Percentiles rank a stretch among this genome's conserved stretches.
Conservation (phyloP, 2,888 invertebrate species). For the Altica lythri region DNA sequence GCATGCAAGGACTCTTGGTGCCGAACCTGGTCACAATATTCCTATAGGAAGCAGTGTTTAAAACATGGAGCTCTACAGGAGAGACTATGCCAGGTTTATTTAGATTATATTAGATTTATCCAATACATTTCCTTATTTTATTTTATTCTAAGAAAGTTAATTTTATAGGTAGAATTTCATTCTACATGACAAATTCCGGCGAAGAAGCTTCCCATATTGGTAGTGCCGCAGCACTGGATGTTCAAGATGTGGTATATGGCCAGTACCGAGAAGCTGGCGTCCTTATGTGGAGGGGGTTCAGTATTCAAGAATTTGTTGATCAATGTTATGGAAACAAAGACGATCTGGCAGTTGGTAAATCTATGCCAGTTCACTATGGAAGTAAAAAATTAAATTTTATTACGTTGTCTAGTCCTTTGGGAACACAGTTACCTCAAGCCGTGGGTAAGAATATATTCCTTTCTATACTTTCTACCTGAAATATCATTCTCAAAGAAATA, state of each 20-base stretch:
- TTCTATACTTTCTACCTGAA: too few species aligned
- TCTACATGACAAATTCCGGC: constrained; percentile 99
- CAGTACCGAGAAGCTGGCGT: constrained; percentile 97
- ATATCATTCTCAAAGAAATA: too few species aligned
- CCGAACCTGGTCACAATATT: too few species aligned
- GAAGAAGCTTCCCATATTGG: constrained; percentile 93
- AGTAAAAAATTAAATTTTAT: constrained; percentile 82
- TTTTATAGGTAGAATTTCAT: constrained; percentile 76
- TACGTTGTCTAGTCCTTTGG: constrained; percentile 92
- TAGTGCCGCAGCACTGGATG: constrained; percentile 91
- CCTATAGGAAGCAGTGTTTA: too few species aligned
- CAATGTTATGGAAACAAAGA: constrained; percentile 95
- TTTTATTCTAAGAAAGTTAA: not conserved
- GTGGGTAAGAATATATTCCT: constrained; percentile 55
- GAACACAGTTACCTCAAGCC: constrained; percentile 96
- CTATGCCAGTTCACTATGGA: constrained; percentile 99
- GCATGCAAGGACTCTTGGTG: too few species aligned
- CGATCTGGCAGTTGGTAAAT: constrained; percentile 80
- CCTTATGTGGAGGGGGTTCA: constrained; percentile 88
- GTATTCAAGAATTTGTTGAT: constrained; percentile 84
- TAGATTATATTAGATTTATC: too few species aligned
- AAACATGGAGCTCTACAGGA: too few species aligned
- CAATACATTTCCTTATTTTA: too few species aligned
- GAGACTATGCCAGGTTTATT: too few species aligned
- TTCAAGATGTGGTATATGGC: constrained; percentile 84